Base-by-base conservation (phyloP, 1,140 invertebrate species). In the Meloidogyne hapla region DNA sequence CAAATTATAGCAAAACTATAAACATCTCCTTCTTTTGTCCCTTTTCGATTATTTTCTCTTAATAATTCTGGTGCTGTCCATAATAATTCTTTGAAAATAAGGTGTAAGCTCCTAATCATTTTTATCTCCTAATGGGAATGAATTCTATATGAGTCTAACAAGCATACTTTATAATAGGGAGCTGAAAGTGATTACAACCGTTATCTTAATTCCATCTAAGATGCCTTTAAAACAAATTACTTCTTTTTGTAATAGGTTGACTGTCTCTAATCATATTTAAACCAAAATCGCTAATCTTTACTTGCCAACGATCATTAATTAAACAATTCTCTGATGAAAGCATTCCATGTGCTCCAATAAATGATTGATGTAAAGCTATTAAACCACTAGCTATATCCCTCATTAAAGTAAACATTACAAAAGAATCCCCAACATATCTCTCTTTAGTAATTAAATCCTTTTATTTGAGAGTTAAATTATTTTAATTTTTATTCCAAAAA, bases 361-460 rank as follows among this genome's bases (percentile, higher is more conserved):
- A 42, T n/a, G 65, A 67, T 9, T 9, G 5, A 18, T 67, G 65
- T 8, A 67, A n/a, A 21, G 65, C 65, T n/a, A 67, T 67, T n/a
- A 67, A n/a, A 6, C 65, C 65, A 88, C 92, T 89, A 38, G 95
- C 93, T 75, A 96, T 90, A 90, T 96, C 94, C 8, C 93, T 95
- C 2, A 97, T 90, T 69, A 97, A 88, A 38, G 94, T 95, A 64
- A 95, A 89, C 77, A 94, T 92, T 88, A 96, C 96, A 28, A 93
- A 93, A 93, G 94, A 95, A 89, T 97, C 94, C 78, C 95, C 90
- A 87, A 94, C 94, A 83, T 96, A 94, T 87, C 94, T 93, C 84
- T 94, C 93, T 87, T 94, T 93, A 78, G 93, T 91, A n/a, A 97
- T 90, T 23, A 96, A 93, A 87, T 96, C 94, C 89, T 83, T 88